Conservation (phyloP, 2,888 invertebrate genomes). For the Dryobota labecula region DNA sequence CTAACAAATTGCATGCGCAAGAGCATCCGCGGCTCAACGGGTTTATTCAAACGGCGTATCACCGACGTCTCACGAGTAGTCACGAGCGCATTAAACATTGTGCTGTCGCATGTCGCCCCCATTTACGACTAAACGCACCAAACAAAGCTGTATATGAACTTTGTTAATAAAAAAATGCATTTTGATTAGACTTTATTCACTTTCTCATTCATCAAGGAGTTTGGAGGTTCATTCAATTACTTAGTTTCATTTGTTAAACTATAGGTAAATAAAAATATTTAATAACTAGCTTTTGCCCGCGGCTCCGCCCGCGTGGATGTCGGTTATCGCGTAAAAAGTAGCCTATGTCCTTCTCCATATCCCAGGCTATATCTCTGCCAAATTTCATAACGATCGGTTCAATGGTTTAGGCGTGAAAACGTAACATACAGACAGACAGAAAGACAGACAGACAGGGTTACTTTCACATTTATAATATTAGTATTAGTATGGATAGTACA, state of each 20-base stretch:
- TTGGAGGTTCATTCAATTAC: not conserved
- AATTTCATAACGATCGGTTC: too few species aligned
- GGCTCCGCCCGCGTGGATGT: too few species aligned
- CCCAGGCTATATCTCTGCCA: too few species aligned
- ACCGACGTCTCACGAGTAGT: constrained; percentile 51
- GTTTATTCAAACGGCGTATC: constrained; percentile 64
- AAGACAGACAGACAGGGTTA: too few species aligned
- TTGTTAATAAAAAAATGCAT: constrained; percentile 47
- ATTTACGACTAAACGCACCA: constrained; percentile 43
- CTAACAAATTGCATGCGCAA: constrained; percentile 61
- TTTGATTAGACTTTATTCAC: constrained; percentile 32
- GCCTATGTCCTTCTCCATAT: too few species aligned
- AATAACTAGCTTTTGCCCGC: too few species aligned
- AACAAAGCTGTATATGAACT: constrained; percentile 36
- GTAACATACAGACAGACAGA: too few species aligned
- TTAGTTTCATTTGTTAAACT: not conserved
- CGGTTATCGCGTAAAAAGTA: too few species aligned
- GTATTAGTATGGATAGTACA: too few species aligned
- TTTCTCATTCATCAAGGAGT: constrained; percentile 6
- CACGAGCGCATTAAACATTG: constrained; percentile 62
- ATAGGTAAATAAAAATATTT: not conserved
- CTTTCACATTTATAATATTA: too few species aligned
- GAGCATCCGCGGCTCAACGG: constrained; percentile 49
- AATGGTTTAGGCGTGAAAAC: too few species aligned
- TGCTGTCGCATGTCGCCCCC: constrained; percentile 58